Conservation (phyloP, 1,140 invertebrate species). For the Drosophila auraria region DNA sequence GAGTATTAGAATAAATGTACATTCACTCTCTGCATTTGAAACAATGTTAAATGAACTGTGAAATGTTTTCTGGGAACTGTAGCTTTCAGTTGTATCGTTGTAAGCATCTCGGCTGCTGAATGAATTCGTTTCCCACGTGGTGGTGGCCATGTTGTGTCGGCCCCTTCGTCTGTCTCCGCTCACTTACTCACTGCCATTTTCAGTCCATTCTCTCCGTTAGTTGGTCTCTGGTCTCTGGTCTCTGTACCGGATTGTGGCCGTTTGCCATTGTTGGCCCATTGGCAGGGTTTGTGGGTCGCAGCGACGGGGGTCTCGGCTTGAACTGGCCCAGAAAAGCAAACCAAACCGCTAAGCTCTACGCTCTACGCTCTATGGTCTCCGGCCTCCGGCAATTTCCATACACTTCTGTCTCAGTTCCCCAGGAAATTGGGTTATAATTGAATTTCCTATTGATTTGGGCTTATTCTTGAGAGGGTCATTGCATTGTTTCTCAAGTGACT, state of each 20-base stretch:
- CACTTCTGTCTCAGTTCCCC: conserved; percentile 23
- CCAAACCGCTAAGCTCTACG: conserved; percentile 34
- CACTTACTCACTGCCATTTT: conserved; percentile 57
- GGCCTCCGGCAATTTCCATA: conserved; percentile 24
- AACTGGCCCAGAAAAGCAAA: conserved; percentile 43
- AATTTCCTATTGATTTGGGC: conserved; percentile 50
- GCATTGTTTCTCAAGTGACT: conserved; percentile 40
- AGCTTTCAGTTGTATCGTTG: conserved; percentile 9
- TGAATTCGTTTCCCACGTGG: conserved; percentile 71
- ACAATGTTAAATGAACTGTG: conserved; percentile 13
- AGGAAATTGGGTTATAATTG: conserved; percentile 51
- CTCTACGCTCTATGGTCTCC: conserved; percentile 3
- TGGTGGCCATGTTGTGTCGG: conserved; percentile 29
- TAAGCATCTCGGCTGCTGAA: conserved; percentile 21
- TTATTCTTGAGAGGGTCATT: conserved; percentile 20
- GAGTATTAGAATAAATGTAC: conserved; percentile 8
- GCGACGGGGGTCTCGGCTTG: conserved; percentile 49
- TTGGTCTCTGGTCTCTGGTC: conserved; percentile 10
- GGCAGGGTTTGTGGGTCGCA: conserved; percentile 38
- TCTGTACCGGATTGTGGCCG: conserved; percentile 25
- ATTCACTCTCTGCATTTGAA: conserved; percentile 3
- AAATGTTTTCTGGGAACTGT: conserved; percentile 27
- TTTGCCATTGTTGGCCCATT: conserved; percentile 41
- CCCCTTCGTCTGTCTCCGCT: conserved; percentile 24
- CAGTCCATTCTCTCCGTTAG: conserved; percentile 23